These are phyloP conservation scores for Pammene fasciana DNA, from an alignment of 2,888 invertebrate genomes.

Conservation along the genomic window DNA sequence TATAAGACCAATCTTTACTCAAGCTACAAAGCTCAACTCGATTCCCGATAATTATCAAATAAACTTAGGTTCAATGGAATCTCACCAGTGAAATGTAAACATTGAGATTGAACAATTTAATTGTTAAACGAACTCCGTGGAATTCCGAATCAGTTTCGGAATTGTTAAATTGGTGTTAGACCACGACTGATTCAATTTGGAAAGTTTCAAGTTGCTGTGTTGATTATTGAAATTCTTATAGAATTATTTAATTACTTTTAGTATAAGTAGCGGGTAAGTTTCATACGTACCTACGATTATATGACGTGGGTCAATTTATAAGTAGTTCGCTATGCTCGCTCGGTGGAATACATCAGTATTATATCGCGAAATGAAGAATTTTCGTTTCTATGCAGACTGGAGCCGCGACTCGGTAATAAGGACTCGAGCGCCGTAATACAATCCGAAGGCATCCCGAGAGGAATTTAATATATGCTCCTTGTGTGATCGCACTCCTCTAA, in stretches of 20 bases:
- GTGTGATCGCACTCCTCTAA: too few relatives aligned
- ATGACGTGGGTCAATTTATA: too few relatives aligned
- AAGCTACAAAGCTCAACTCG: conserved; percentile 2
- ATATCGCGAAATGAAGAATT: too few relatives aligned
- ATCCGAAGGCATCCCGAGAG: too few relatives aligned
- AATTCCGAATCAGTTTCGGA: conserved; percentile 17
- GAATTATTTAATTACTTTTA: background rate
- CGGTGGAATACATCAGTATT: too few relatives aligned
- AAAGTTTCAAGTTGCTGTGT: background rate
- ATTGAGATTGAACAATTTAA: conserved; percentile 26
- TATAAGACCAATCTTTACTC: too few relatives aligned
- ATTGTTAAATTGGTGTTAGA: conserved; percentile 5
- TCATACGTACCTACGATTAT: too few relatives aligned
- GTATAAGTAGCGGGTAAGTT: background rate
- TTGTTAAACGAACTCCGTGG: conserved; percentile 13
- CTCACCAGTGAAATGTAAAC: conserved; percentile 23
- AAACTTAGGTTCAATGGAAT: conserved; percentile 9
- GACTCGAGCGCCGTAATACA: too few relatives aligned
- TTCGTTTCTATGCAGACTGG: too few relatives aligned
- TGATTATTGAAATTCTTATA: background rate
- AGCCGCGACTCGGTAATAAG: too few relatives aligned
- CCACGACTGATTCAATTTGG: conserved; percentile 12
- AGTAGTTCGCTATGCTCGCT: too few relatives aligned
- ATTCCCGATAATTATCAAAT: conserved; percentile 6
- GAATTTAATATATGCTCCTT: too few relatives aligned